These are phyloP conservation scores for Choloepus didactylus DNA, from an alignment of 2,797 vertebrate genomes.

Conservation along the genomic window DNA sequence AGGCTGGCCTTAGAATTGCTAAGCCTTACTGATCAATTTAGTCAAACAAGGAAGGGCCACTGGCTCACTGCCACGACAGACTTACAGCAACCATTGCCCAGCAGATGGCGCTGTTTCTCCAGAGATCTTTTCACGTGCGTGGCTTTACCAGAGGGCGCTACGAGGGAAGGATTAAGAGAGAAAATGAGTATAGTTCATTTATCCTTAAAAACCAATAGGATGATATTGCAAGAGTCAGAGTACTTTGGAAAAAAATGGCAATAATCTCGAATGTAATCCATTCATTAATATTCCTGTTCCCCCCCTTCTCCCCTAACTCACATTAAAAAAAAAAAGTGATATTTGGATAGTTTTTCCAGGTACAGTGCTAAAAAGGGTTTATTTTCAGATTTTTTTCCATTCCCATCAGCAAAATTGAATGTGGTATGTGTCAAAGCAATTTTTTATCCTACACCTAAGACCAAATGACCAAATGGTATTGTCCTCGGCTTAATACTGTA, in stretches of 20 bases:
- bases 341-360: background rate
- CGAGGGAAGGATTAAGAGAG: background rate
- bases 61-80: background rate
- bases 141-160: background rate
- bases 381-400: slow-evolving; percentile 12
- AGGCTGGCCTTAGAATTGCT: background rate
- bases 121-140: background rate
- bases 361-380: background rate
- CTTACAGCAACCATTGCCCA: background rate
- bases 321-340: background rate
- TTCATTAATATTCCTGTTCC: background rate
- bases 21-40: background rate
- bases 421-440: background rate
- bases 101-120: slow-evolving; percentile 68
- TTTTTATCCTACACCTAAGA: background rate
- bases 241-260: background rate
- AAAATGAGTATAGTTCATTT: background rate
- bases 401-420: background rate
- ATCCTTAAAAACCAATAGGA: background rate
- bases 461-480: background rate
- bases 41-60: background rate
- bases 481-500: background rate
- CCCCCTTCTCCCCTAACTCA: background rate
- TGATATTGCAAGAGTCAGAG: background rate
- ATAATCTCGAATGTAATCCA: background rate